Conservation (phyloP, 2,797 vertebrate genomes). For the Sebastes steindachneri region DNA sequence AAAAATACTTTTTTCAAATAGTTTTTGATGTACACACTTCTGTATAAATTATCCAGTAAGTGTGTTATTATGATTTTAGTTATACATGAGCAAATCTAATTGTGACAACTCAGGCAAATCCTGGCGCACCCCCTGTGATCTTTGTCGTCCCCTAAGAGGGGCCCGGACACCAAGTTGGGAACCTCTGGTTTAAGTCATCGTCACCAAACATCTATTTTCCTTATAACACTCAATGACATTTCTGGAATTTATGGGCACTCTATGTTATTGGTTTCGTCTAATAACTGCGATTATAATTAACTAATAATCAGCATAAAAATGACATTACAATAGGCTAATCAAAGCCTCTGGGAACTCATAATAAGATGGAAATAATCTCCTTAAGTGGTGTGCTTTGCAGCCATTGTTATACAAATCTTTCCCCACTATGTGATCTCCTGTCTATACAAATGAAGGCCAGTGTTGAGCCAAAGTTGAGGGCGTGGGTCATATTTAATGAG, state of each 20-base stretch:
- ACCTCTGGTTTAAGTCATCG: background rate
- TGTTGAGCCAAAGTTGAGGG: background rate
- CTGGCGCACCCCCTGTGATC: no score
- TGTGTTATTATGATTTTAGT: no score
- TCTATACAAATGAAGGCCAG: background rate
- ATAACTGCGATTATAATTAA: background rate
- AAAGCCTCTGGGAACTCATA: background rate
- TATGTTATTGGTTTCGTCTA: background rate
- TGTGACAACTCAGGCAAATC: no score
- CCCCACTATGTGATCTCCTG: background rate
- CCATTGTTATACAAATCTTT: background rate
- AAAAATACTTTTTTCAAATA: no score
- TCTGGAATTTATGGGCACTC: background rate
- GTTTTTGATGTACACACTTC: no score
- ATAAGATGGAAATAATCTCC: background rate
- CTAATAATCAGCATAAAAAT: background rate
- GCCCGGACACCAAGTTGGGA: no score
- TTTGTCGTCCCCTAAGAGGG: no score
- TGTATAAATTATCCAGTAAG: no score
- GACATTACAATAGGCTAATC: background rate
- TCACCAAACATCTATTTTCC: background rate
- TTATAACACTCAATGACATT: no score
- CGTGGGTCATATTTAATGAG: conserved; percentile 1
- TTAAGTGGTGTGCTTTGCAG: background rate
- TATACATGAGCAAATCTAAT: no score